Evolutionary conservation across 2,113 vertebrate species (phyloP).

Genomic region (Sceloporus tristichus): DNA sequence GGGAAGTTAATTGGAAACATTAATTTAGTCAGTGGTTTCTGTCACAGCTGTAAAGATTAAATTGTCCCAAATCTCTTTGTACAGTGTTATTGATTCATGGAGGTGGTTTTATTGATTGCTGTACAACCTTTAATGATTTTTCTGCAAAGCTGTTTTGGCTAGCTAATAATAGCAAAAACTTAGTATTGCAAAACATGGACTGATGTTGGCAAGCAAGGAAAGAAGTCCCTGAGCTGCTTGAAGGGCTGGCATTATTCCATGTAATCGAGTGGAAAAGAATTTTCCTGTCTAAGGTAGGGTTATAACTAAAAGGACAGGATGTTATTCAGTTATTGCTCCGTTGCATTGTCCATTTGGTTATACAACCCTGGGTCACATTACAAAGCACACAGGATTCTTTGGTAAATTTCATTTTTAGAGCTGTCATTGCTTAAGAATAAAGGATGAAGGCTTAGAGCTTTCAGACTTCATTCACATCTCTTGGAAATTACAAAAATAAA

Average conservation of each 20-base stretch:
- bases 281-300: neutral
- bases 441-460: too few species aligned
- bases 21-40: slow-evolving; percentile 54
- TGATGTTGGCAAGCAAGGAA: neutral
- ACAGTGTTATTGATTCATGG: neutral
- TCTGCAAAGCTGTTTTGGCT: neutral
- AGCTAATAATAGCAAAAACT: neutral
- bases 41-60: slow-evolving; percentile 54
- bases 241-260: neutral
- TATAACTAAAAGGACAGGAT: neutral
- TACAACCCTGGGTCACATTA: neutral
- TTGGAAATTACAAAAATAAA: too few species aligned
- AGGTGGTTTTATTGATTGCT: neutral
- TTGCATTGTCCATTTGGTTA: neutral
- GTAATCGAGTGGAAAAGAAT: neutral
- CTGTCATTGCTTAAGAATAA: too few species aligned
- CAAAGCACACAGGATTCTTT: too few species aligned
- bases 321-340: neutral
- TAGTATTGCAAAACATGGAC: neutral
- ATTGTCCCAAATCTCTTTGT: slow-evolving; percentile 48
- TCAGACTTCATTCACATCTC: too few species aligned
- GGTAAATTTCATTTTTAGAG: too few species aligned
- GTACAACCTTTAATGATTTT: neutral
- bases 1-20: slow-evolving; percentile 60
- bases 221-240: neutral